phyloP scores from a whole-genome alignment of 2,888 invertebrate species.

The Apodemia zela region DNA sequence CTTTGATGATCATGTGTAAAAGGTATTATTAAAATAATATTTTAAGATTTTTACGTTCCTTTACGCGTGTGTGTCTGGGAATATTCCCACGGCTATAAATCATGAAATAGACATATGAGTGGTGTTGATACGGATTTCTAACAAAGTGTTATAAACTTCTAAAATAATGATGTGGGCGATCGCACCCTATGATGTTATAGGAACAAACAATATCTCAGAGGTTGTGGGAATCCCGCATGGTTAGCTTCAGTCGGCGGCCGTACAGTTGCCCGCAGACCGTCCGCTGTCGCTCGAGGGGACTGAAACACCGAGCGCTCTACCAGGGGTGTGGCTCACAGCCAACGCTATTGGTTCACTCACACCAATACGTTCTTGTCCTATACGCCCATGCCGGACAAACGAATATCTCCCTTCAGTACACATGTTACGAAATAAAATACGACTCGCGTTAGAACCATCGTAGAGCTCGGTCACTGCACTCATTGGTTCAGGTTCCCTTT shows the following conservation, averaged over 20 bases:
- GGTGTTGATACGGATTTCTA: constrained; percentile 73
- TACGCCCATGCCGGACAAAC: constrained; percentile 48
- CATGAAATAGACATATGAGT: constrained; percentile 64
- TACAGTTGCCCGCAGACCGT: constrained; percentile 38
- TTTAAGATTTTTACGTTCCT: not conserved
- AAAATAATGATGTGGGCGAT: constrained; percentile 77
- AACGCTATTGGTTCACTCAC: constrained; percentile 49
- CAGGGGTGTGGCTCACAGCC: constrained; percentile 45
- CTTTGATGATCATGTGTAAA: not conserved
- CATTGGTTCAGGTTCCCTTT: constrained; percentile 58
- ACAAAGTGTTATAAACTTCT: constrained; percentile 68
- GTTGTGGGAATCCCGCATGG: constrained; percentile 77
- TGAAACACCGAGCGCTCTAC: constrained; percentile 33
- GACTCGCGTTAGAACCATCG: constrained; percentile 38
- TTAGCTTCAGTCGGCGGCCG: constrained; percentile 37
- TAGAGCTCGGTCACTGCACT: constrained; percentile 44
- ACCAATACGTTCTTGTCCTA: constrained; percentile 43
- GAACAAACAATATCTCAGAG: constrained; percentile 65
- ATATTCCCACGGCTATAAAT: constrained; percentile 76
- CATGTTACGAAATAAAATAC: constrained; percentile 51
- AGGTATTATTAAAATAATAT: not conserved
- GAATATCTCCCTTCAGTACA: constrained; percentile 48
- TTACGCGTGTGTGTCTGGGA: not conserved
- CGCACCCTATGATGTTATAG: constrained; percentile 59
- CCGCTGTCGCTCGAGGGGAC: constrained; percentile 34